Evolutionary conservation across 2,113 vertebrate species (phyloP).

Genomic region (Osmerus eperlanus): DNA sequence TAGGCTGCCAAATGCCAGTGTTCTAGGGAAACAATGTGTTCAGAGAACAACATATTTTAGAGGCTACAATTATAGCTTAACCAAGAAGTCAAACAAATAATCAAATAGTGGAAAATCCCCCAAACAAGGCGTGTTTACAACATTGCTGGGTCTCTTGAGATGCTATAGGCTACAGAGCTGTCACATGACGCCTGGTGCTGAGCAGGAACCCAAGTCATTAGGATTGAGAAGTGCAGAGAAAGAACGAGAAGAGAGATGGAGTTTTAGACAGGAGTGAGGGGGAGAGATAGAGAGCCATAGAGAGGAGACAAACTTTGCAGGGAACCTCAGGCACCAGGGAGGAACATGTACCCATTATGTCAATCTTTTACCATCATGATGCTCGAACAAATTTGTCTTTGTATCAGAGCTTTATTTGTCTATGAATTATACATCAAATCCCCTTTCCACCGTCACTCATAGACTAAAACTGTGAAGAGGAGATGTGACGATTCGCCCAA

Average conservation of each 20-base stretch:
- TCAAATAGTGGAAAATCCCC: background rate
- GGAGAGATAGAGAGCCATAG: background rate
- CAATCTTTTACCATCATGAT: conserved; percentile 25
- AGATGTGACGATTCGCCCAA: background rate
- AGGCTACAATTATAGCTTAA: background rate
- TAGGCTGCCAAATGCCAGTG: conserved; percentile 8
- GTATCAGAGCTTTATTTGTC: conserved; percentile 2
- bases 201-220: conserved; percentile 36
- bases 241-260: too few species aligned
- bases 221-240: background rate
- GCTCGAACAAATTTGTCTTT: background rate
- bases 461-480: background rate
- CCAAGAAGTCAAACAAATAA: conserved; percentile 3
- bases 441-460: background rate
- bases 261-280: too few species aligned
- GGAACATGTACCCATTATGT: conserved; percentile 22
- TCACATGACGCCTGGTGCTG: conserved; percentile 23
- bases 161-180: conserved; percentile 21
- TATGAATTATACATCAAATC: conserved; percentile 5
- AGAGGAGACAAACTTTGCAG: conserved; percentile 18
- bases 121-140: conserved; percentile 16
- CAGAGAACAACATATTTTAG: background rate
- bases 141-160: conserved; percentile 27
- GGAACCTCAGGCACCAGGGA: conserved; percentile 1
- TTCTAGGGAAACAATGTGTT: background rate